phyloP scores from a whole-genome alignment of 1,140 invertebrate genomes.

The Ctenoplectra terminalis region DNA sequence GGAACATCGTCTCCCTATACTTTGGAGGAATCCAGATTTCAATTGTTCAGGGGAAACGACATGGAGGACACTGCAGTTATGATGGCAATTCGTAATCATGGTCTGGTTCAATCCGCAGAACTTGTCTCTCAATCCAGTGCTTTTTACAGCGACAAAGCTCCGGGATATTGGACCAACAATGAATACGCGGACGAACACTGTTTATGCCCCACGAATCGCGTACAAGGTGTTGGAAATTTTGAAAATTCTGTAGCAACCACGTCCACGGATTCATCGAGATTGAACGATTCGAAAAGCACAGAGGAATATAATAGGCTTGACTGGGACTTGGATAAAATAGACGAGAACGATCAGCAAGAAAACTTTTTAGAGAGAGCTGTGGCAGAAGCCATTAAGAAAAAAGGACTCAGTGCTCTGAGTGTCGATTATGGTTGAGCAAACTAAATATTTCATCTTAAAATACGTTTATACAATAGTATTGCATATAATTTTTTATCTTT shows the following conservation, averaged over 20 bases:
- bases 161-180: constrained; percentile 42
- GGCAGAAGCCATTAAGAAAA: constrained; percentile 88
- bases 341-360: constrained; percentile 77
- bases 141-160: constrained; percentile 45
- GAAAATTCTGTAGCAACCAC: constrained; percentile 48
- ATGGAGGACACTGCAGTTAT: constrained; percentile 85
- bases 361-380: constrained; percentile 88
- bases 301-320: constrained; percentile 48
- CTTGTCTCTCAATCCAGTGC: constrained; percentile 77
- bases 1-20: constrained; percentile 78
- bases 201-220: constrained; percentile 41
- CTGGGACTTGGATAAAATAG: constrained; percentile 71
- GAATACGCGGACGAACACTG: constrained; percentile 46
- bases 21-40: constrained; percentile 81
- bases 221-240: constrained; percentile 19
- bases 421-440: constrained; percentile 80
- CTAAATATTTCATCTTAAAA: constrained; percentile 27
- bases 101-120: constrained; percentile 78
- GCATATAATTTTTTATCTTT: constrained; percentile 57
- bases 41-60: constrained; percentile 83
- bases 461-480: constrained; percentile 53
- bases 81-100: constrained; percentile 84
- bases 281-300: constrained; percentile 49
- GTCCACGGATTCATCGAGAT: constrained; percentile 50
- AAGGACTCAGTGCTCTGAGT: constrained; percentile 85